Evolutionary conservation across 2,797 vertebrate genomes (phyloP).

Genomic region (Anableps anableps): DNA sequence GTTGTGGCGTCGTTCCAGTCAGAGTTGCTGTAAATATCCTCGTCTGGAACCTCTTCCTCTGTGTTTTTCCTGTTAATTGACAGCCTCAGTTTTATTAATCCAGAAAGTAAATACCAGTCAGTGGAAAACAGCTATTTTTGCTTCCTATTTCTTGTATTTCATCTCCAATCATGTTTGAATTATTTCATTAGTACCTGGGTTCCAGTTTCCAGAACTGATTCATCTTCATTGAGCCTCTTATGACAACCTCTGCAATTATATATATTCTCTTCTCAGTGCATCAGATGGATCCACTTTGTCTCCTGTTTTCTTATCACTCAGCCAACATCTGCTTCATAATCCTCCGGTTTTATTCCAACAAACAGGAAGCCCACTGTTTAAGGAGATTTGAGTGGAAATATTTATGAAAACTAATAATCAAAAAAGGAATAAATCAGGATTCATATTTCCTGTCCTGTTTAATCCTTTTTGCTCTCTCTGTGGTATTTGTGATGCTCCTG

Average conservation of each 20-base stretch:
- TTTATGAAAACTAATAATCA: neutral
- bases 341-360: neutral
- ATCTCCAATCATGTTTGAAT: neutral
- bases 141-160: neutral
- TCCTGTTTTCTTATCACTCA: neutral
- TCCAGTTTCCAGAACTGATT: neutral
- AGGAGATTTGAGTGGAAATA: neutral
- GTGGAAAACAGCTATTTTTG: neutral
- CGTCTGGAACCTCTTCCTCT: neutral
- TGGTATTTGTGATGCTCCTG: neutral
- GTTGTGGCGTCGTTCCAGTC: neutral
- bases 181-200: neutral
- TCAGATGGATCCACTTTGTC: neutral
- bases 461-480: neutral
- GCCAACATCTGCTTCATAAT: neutral
- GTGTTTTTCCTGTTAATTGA: neutral
- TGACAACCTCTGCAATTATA: neutral
- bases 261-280: rapidly evolving
- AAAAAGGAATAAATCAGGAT: neutral
- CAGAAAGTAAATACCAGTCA: neutral
- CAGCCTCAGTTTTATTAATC: neutral
- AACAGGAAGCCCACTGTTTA: neutral
- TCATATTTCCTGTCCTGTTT: neutral
- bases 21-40: neutral
- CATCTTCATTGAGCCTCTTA: neutral